These are phyloP conservation scores for Drosophila setosimentum DNA, from an alignment of 2,888 invertebrate species.

Conservation along the genomic window DNA sequence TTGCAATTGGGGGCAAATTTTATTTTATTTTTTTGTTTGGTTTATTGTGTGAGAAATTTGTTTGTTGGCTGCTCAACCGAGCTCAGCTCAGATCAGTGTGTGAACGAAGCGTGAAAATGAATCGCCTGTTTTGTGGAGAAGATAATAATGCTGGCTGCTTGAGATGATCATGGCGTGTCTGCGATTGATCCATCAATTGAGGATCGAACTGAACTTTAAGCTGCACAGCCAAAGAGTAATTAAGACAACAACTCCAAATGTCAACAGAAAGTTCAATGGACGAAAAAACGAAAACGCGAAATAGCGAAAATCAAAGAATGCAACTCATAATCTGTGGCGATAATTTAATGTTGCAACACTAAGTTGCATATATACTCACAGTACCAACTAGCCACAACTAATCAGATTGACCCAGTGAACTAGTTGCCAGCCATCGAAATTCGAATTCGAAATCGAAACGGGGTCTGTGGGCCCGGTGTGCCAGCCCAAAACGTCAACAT, in stretches of 20 bases:
- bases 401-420: conserved; percentile 80
- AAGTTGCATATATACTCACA: conserved; percentile 37
- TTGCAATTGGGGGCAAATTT: conserved; percentile 44
- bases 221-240: conserved; percentile 48
- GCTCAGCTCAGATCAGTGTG: conserved; percentile 46
- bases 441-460: conserved; percentile 18
- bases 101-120: conserved; percentile 69
- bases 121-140: conserved; percentile 27
- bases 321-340: conserved; percentile 73
- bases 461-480: conserved; percentile 11
- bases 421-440: conserved; percentile 48
- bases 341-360: conserved; percentile 81
- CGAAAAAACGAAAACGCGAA: conserved; percentile 1
- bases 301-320: neutral
- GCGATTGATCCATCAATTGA: conserved; percentile 69
- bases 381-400: conserved; percentile 48
- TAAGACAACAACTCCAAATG: conserved; percentile 71
- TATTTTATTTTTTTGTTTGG: conserved; percentile 27
- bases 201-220: conserved; percentile 63
- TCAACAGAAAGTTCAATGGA: conserved; percentile 75
- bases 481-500: conserved; percentile 69
- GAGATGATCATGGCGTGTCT: conserved; percentile 59
- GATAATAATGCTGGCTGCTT: conserved; percentile 17
- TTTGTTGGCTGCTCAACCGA: conserved; percentile 9
- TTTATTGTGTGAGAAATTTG: conserved; percentile 68